phyloP scores from a whole-genome alignment of 2,113 vertebrate species.

The Limanda limanda region DNA sequence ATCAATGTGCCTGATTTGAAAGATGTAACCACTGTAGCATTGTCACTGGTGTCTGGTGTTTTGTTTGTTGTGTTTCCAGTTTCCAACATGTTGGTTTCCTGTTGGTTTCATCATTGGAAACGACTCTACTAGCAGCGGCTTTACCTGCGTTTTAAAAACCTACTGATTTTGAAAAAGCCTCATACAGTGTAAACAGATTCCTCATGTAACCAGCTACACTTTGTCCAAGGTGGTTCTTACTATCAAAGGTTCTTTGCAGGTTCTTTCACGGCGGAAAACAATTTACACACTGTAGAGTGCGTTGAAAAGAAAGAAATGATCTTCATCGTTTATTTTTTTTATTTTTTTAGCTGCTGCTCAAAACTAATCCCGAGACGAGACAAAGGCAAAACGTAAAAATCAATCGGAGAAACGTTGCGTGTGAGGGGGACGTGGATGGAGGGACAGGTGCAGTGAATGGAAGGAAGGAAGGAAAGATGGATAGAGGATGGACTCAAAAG shows the following conservation, averaged over 20 bases:
- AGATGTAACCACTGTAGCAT: too few species aligned
- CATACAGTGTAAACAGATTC: too few species aligned
- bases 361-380: conserved; percentile 51
- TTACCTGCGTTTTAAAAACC: too few species aligned
- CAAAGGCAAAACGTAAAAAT: conserved; percentile 59
- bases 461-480: conserved; percentile 43
- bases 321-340: conserved; percentile 16
- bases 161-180: neutral
- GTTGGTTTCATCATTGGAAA: too few species aligned
- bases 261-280: neutral
- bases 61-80: too few species aligned
- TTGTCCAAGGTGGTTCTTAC: neutral
- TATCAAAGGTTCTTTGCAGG: neutral
- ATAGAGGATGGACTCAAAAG: conserved; percentile 50
- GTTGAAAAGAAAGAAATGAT: conserved; percentile 24
- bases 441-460: conserved; percentile 76
- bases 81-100: too few species aligned
- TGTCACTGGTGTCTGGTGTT: too few species aligned
- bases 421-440: conserved; percentile 34
- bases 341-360: conserved; percentile 25
- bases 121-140: too few species aligned
- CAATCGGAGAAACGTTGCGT: conserved; percentile 42
- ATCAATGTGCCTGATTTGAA: neutral
- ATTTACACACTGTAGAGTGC: neutral
- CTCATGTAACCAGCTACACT: neutral